Evolutionary conservation across 1,140 invertebrate species (phyloP), one percentile per base, ranked within the genome.

Genomic region (Brachystomella parvula): DNA sequence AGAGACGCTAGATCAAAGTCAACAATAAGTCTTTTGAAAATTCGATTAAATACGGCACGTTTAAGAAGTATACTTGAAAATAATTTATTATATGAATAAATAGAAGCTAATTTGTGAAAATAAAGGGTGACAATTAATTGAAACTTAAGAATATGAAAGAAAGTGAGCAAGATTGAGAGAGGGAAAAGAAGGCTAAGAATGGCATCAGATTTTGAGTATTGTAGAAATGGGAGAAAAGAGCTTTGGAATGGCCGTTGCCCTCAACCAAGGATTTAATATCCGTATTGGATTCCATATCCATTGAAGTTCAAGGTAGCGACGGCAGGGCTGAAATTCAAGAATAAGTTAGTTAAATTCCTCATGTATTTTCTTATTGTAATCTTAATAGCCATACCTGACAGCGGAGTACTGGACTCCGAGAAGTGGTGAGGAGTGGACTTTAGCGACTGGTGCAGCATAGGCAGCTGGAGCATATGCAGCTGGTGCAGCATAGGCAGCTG

Each of bases 241-340:
- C 15, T 9, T 19, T 53, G 15, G 24, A 53, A 44, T 44, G 39
- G 9, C 39, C 9, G 39, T n/a, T 44, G 9, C 39, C n/a, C n/a
- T 44, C 9, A 12, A n/a, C n/a, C n/a, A n/a, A 44, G n/a, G 39
- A 44, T 44, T 53, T 53, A 53, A 24, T 53, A 53, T 53, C 49
- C 49, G 63, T 64, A 64, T 29, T 47, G 32, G 19, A 53, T 32
- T 28, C 63, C 63, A 57, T 56, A 64, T 64, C 63, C 63, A 24
- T 64, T 64, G 47, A 64, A 64, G 33, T 64, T 17, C 2, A 57
- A n/a, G 15, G 63, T 31, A 56, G 63, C 63, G 15, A 33, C 32
- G 1, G 26, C 63, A 2, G 63, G 63, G 49, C 49, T 53, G 24
- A 53, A 9, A 53, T 17, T 53, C 6, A 9, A 53, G 3, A 53